Evolutionary conservation across 2,113 vertebrate species (phyloP).

Genomic region (Prietella phreatophila): DNA sequence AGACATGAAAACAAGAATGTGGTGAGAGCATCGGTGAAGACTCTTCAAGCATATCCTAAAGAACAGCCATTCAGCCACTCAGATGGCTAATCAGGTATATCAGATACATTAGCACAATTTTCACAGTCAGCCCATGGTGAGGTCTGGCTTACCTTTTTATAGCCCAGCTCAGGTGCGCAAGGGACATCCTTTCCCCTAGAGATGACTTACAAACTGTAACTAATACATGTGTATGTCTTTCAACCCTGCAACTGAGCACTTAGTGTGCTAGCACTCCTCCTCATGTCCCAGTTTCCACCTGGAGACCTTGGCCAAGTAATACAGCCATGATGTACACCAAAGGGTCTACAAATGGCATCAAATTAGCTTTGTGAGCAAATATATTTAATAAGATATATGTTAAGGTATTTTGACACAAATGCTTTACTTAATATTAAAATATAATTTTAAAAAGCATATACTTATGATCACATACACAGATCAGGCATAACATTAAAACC

Average conservation of each 20-base stretch:
- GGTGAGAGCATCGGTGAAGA: neutral
- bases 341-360: neutral
- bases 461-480: too few species aligned
- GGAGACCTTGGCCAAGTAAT: slow-evolving; percentile 26
- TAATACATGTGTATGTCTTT: slow-evolving; percentile 37
- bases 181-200: slow-evolving; percentile 57
- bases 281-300: slow-evolving; percentile 43
- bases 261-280: slow-evolving; percentile 23
- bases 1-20: neutral
- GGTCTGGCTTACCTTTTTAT: slow-evolving; percentile 55
- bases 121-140: slow-evolving; percentile 25
- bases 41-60: neutral
- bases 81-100: slow-evolving; percentile 12
- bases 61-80: neutral
- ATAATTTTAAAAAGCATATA: too few species aligned
- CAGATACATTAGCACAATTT: slow-evolving; percentile 35
- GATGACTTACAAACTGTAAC: slow-evolving; percentile 51
- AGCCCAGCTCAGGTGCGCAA: slow-evolving; percentile 40
- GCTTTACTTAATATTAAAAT: too few species aligned
- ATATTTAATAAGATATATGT: neutral
- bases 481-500: too few species aligned
- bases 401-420: too few species aligned
- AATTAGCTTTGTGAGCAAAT: neutral
- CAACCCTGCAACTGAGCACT: slow-evolving; percentile 49
- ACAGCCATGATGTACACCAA: too few species aligned